Conservation (phyloP, 1,140 invertebrate species). For the Papilio dardanus region DNA sequence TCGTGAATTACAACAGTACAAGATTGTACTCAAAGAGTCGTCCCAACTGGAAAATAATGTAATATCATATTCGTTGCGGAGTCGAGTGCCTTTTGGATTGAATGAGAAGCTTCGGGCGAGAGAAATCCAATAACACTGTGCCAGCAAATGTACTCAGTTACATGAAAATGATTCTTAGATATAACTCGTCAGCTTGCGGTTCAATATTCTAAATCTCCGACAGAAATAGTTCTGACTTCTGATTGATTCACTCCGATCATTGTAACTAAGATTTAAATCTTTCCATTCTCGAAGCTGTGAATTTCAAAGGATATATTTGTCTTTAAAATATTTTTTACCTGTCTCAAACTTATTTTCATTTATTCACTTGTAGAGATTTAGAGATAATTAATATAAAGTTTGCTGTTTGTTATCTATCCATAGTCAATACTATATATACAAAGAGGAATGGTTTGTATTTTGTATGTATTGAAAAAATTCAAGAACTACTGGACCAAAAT, state of each 20-base stretch:
- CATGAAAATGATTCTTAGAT: neutral
- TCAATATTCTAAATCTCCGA: neutral
- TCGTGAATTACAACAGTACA: neutral
- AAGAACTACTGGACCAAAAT: too few species aligned
- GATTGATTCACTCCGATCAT: neutral
- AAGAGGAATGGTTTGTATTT: too few species aligned
- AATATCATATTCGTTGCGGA: neutral
- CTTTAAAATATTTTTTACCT: too few species aligned
- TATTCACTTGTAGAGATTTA: too few species aligned
- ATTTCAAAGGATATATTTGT: too few species aligned
- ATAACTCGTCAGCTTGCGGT: neutral
- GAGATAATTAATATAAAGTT: too few species aligned
- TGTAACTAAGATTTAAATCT: neutral
- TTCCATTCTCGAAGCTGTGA: too few species aligned
- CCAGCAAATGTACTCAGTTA: conserved; percentile 19
- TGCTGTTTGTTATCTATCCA: too few species aligned
- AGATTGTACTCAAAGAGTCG: neutral
- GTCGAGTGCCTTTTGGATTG: conserved; percentile 2
- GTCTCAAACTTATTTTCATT: too few species aligned
- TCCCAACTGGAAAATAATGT: neutral
- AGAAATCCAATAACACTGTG: conserved; percentile 25
- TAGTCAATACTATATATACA: too few species aligned
- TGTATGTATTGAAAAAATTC: too few species aligned
- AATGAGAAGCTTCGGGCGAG: conserved; percentile 10
- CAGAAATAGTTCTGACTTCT: neutral